Base-by-base conservation (phyloP, 1,140 invertebrate species). In the Papilio dardanus region DNA sequence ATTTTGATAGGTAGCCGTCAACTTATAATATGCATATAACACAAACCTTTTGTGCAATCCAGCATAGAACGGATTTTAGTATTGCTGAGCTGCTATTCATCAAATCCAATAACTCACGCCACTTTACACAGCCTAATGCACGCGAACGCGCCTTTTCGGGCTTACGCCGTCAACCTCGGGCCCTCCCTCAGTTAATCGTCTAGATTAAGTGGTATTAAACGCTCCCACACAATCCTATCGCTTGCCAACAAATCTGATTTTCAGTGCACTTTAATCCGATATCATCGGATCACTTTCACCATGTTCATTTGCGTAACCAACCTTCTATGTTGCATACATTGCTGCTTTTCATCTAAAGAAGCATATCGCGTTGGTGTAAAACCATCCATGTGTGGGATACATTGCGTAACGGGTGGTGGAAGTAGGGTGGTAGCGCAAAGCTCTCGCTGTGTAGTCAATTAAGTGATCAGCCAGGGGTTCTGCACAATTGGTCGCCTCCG, bases 401-500 rank as follows among this genome's bases (percentile, higher is more conserved):
- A 73, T 71, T 69, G 16, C 12, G 73, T 24, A 74, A 54, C 50
- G 42, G 30, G 31, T 76, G 66, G 67, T 21, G 40, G 50, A 71
- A 73, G 31, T 78, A 46, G 69, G 65, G 73, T 76, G 73, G 76
- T 79, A 77, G 83, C 84, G 77, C 86, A 87, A 89, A 89, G 79
- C 84, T 84, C 82, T 88, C 87, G 83, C 85, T 86, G 81, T 76
- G 81, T 87, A 90, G 88, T 92, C 91, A 92, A 92, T 92, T 92
- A 92, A 90, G 88, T 90, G 86, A 90, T 92, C 90, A 91, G 83
- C 78, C 89, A 91, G 90, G 89, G 89, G 90, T 89, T 84, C 81
- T 81, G 83, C 84, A 85, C 90, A 91, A 92, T 90, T 88, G 91
- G 89, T 87, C 91, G 91, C 91, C 88, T 92, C 81, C 77, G 81